Evolutionary conservation across 1,140 invertebrate genomes (phyloP).

Genomic region (Drosophila lowei): DNA sequence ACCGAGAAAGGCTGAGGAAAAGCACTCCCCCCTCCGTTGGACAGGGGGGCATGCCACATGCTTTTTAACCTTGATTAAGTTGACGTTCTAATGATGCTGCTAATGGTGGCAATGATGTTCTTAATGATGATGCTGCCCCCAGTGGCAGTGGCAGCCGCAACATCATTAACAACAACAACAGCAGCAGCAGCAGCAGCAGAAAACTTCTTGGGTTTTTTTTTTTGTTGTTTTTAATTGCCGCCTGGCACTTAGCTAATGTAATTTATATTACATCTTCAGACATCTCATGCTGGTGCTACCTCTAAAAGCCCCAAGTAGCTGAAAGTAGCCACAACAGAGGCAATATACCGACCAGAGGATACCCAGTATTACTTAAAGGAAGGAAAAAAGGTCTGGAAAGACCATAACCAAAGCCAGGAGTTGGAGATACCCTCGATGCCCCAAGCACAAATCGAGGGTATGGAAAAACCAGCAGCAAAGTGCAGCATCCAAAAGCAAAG

Average conservation of each 20-base stretch:
- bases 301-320: slow-evolving; percentile 82
- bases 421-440: too few species aligned
- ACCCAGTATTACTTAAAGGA: too few species aligned
- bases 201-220: slow-evolving; percentile 39
- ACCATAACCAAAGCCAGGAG: too few species aligned
- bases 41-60: slow-evolving; percentile 56
- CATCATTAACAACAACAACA: slow-evolving; percentile 67
- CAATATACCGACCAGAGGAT: too few species aligned
- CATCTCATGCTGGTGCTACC: slow-evolving; percentile 34
- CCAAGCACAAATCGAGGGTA: too few species aligned
- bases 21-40: too few species aligned
- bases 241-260: slow-evolving; percentile 82
- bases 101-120: slow-evolving; percentile 60
- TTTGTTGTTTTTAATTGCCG: slow-evolving; percentile 74
- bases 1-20: too few species aligned
- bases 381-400: too few species aligned
- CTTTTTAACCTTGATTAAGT: slow-evolving; percentile 79
- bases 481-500: slow-evolving; percentile 42
- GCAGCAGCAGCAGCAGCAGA: slow-evolving; percentile 7
- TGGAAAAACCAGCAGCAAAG: slow-evolving; percentile 49
- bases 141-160: slow-evolving; percentile 34
- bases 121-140: slow-evolving; percentile 33
- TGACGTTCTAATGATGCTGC: slow-evolving; percentile 76
- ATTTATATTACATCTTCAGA: slow-evolving; percentile 78
- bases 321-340: slow-evolving; percentile 10